Evolutionary conservation across 2,888 invertebrate species (phyloP).

Genomic region (Pseudococcus viburni): DNA sequence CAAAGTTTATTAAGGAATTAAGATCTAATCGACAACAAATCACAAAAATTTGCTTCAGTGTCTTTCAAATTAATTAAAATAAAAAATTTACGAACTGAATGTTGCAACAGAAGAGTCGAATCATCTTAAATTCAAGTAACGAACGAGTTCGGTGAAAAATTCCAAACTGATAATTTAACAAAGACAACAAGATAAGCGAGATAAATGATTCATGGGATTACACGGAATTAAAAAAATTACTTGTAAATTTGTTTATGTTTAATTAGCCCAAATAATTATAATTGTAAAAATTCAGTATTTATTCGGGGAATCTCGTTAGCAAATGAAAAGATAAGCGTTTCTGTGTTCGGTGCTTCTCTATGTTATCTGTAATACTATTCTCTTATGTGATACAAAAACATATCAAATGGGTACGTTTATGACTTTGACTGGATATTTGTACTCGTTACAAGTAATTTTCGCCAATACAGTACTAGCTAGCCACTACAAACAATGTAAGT

Average conservation of each 20-base stretch:
- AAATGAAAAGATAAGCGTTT: background rate
- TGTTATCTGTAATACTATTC: conserved; percentile 53
- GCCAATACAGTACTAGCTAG: background rate
- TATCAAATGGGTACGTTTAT: conserved; percentile 58
- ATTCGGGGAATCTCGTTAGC: background rate
- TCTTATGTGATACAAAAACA: conserved; percentile 27
- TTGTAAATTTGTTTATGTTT: conserved; percentile 9
- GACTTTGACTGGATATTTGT: conserved; percentile 28
- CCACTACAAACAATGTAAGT: conserved; percentile 31
- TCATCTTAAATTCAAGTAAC: background rate
- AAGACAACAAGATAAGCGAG: conserved; percentile 26
- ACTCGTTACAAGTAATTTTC: conserved; percentile 51
- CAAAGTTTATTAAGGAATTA: too few species aligned
- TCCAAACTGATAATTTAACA: conserved; percentile 27
- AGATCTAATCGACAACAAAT: too few species aligned
- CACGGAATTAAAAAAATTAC: background rate
- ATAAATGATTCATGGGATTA: conserved; percentile 36
- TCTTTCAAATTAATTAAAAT: too few species aligned
- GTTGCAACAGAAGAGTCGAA: background rate
- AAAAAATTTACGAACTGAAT: too few species aligned
- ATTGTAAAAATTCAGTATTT: background rate
- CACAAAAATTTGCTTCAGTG: too few species aligned
- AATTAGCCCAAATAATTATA: background rate
- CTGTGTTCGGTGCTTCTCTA: conserved; percentile 16
- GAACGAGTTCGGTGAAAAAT: background rate